Evolutionary conservation across 2,888 invertebrate species (phyloP).

Genomic region (Rugalucina vietnamica): DNA sequence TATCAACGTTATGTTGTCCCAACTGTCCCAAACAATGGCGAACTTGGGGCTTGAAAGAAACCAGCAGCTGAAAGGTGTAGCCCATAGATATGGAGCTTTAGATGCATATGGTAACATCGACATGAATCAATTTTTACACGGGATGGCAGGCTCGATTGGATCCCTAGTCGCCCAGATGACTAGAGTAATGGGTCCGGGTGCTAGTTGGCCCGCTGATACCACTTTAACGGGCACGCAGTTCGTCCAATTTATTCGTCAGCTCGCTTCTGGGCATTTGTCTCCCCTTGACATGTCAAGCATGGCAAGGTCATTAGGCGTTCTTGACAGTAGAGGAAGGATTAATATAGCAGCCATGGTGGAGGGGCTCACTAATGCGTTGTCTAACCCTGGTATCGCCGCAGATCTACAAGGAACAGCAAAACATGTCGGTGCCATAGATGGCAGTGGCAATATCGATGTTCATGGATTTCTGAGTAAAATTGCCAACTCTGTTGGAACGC

Average conservation of each 20-base stretch:
- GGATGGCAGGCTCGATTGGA: conserved; percentile 18
- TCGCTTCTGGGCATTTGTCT: conserved; percentile 28
- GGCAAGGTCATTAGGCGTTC: conserved; percentile 32
- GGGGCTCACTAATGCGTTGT: neutral
- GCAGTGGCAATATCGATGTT: conserved; percentile 44
- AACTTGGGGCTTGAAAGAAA: conserved; percentile 5
- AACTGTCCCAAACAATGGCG: neutral
- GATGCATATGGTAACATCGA: conserved; percentile 49
- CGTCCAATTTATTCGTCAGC: neutral
- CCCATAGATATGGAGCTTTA: conserved; percentile 39
- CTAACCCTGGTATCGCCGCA: conserved; percentile 8
- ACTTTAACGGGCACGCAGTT: neutral
- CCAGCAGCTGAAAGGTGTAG: conserved; percentile 34
- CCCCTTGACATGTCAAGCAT: conserved; percentile 27
- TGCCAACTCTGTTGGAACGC: neutral
- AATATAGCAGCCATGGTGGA: conserved; percentile 34
- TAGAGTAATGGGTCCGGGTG: neutral
- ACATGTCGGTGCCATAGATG: conserved; percentile 43
- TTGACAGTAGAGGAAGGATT: conserved; percentile 25
- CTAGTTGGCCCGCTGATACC: neutral
- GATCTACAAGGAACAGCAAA: conserved; percentile 41
- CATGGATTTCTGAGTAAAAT: conserved; percentile 14
- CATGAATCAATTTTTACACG: conserved; percentile 25
- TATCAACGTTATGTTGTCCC: conserved; percentile 33
- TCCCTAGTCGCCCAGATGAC: conserved; percentile 1